Base-by-base conservation (phyloP, 2,888 invertebrate genomes). In the Oxyscelio sp. region DNA sequence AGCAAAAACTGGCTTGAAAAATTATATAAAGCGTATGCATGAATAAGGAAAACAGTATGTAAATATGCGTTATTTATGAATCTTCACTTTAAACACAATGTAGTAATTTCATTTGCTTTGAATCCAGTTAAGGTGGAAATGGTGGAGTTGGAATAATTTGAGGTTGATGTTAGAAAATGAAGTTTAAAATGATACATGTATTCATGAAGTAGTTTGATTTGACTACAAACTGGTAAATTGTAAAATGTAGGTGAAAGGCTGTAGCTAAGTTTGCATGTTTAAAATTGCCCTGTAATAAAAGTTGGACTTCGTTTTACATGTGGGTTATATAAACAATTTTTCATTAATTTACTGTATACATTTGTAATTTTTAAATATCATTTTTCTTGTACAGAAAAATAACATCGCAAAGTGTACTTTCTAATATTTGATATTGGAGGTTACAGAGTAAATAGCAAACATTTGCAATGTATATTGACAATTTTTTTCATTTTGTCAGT, bases 111-210 rank as follows among this genome's bases (percentile, higher is more conserved):
- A 61, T 68, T 81, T 66, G 34, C 59, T 22, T 68, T 61, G 45
- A 66, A 81, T 79, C 15, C 17, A 59, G 50, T 79, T 68, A 43
- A 34, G 17, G 24, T 17, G 6, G 71, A 9, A 24, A 54, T 74
- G 52, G 40, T 52, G 40, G 52, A 73, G 52, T 66, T 22, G 48
- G 59, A 80, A 73, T 52, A 73, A 73, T 80, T 80, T 73, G 50
- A 66, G 73, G 65, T 73, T 66, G 73, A 80, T 73, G 59, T 73
- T 80, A 45, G 65, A 54, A 80, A 73, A 73, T 73, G 58, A 73
- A 66, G 59, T 73, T 80, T 66, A 80, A 66, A 80, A 66, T 66
- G 59, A 80, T 73, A 80, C 65, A 80, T 80, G 66, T 74, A 81
- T 81, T 74, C 74, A 81, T 74, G 80, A 61, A 68, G 61, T 56